A percentile compares a stretch with the other conserved stretches of the same genome.
Evolutionary conservation across 2,797 vertebrate species (phyloP).

Genomic region (Carcharodon carcharias): DNA sequence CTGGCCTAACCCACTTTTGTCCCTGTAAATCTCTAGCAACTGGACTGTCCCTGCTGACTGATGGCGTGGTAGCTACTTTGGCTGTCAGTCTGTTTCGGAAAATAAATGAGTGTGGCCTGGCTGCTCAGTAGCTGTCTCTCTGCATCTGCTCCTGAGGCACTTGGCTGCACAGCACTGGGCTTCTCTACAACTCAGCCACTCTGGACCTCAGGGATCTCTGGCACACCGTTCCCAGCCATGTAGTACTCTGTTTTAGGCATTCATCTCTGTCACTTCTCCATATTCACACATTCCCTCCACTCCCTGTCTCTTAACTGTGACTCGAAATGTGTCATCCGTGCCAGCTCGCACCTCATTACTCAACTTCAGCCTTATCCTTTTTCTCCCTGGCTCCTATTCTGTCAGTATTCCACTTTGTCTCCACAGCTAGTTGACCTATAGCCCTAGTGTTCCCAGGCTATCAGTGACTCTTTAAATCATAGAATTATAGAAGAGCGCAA

Average conservation of each 20-base stretch:
- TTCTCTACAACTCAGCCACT: neutral
- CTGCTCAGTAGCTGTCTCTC: neutral
- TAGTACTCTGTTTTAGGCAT: neutral
- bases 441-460: neutral
- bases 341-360: neutral
- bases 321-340: neutral
- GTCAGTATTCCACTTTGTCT: neutral
- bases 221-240: neutral
- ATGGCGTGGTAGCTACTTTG: neutral
- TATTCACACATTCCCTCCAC: neutral
- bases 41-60: neutral
- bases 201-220: neutral
- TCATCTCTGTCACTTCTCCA: conserved; percentile 1
- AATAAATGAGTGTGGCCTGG: conserved; percentile 1
- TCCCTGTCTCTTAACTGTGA: neutral
- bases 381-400: neutral
- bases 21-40: neutral
- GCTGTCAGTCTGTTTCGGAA: neutral
- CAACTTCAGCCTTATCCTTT: neutral
- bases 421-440: no score
- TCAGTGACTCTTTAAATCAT: neutral
- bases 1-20: neutral
- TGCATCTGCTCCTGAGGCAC: neutral
- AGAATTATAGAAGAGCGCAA: neutral
- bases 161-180: neutral